Evolutionary conservation across 2,113 vertebrate species (phyloP), one percentile per base, ranked within the genome.

Genomic region (Otolemur garnettii): DNA sequence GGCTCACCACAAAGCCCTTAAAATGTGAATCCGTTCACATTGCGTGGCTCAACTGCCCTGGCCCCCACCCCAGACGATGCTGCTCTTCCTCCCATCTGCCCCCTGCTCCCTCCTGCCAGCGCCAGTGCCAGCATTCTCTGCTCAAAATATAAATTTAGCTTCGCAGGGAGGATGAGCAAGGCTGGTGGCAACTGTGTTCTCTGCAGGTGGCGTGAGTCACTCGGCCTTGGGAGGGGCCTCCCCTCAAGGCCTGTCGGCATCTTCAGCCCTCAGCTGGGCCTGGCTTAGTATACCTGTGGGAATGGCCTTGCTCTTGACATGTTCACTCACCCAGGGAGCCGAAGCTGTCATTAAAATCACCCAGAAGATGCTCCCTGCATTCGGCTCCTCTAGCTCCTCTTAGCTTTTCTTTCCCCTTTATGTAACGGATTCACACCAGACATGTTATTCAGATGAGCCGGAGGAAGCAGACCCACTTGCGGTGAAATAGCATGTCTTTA

Each of bases 81-180:
- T 30, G 11, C 18, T 6, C 7, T 75, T 50, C 21, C 5, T 81
- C 84, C 77, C 50, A 69, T 19, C 69, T 57, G 68, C 42, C 59
- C 80, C 55, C 24, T 12, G 33, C n/a, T 91, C 66, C 75, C 42
- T 78, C 59, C 92, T 18, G 28, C 57, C 74, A 62, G 66, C 90
- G 35, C 57, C 59, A 81, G 50, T 22, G 19, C 92, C 92, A 33
- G 60, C 38, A 66, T 92, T 71, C 91, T 97, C 71, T 88, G 50
- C 75, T 94, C 75, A 30, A 45, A 84, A 78, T 83, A 78, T 64
- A 94, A 94, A 94, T 94, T 95, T 90, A 97, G 86, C 85, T 89
- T 38, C 77, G 94, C 6, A 0, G 57, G 86, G 87, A 92, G 83
- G 69, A 53, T 74, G 35, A 72, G 35, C 77, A 57, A 78, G 77